A percentile compares a stretch with the other conserved stretches of the same genome.
Conservation (phyloP, 2,888 invertebrate species). For the Brenthis ino region DNA sequence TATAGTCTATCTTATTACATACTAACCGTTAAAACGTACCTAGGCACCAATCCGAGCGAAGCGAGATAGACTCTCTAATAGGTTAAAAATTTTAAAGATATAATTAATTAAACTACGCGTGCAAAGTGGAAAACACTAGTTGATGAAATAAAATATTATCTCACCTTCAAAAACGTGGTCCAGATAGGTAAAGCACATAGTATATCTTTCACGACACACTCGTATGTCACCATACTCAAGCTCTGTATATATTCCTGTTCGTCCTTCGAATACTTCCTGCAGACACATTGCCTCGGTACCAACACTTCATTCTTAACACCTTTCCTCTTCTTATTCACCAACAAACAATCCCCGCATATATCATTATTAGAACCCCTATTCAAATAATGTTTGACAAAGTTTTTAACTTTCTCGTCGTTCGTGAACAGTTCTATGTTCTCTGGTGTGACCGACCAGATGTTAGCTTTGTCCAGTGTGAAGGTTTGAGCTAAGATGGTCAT, state of each 20-base stretch:
- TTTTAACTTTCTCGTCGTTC: constrained; percentile 86
- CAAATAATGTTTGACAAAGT: constrained; percentile 87
- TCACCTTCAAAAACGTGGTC: constrained; percentile 86
- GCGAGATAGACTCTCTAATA: too few relatives aligned
- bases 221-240: constrained; percentile 87
- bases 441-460: constrained; percentile 85
- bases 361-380: constrained; percentile 46
- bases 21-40: too few relatives aligned
- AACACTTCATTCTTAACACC: constrained; percentile 50
- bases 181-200: constrained; percentile 88
- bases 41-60: too few relatives aligned
- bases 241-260: constrained; percentile 82
- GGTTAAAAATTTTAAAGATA: too few relatives aligned
- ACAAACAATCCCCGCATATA: constrained; percentile 47
- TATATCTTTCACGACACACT: constrained; percentile 91
- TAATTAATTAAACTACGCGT: too few relatives aligned
- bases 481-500: constrained; percentile 90
- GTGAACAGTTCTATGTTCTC: constrained; percentile 89
- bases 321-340: constrained; percentile 48
- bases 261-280: constrained; percentile 61
- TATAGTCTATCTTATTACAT: too few relatives aligned
- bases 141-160: constrained; percentile 30
- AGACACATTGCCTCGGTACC: constrained; percentile 53
- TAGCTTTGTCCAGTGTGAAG: constrained; percentile 87
- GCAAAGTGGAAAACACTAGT: too few relatives aligned